A percentile compares a stretch with the other conserved stretches of the same genome.
Conservation (phyloP, 2,797 vertebrate species). For the Centropyge bicolor region DNA sequence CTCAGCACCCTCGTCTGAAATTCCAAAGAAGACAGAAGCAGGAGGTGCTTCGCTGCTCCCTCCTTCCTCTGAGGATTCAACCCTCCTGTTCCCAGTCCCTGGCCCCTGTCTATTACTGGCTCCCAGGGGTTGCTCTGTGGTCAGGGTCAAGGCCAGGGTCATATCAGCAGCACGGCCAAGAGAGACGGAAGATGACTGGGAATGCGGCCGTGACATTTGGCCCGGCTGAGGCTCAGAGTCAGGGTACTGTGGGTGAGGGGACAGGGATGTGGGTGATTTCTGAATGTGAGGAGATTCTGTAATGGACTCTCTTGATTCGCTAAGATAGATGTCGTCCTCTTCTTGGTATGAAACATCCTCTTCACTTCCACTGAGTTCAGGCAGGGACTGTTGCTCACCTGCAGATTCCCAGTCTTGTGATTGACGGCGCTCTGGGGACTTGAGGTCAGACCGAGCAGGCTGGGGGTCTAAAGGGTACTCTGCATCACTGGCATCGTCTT, state of each 20-base stretch:
- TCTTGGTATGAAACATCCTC: slow-evolving; percentile 55
- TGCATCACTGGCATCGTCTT: slow-evolving; percentile 76
- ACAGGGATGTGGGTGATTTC: slow-evolving; percentile 62
- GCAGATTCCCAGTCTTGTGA: slow-evolving; percentile 68
- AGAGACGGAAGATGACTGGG: slow-evolving; percentile 72
- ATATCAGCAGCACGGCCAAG: slow-evolving; percentile 53
- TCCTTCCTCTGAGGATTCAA: slow-evolving; percentile 92
- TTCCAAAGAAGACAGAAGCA: slow-evolving; percentile 93
- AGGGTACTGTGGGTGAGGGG: slow-evolving; percentile 69
- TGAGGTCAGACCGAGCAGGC: slow-evolving; percentile 48
- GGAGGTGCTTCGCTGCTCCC: slow-evolving; percentile 88
- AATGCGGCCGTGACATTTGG: slow-evolving; percentile 69
- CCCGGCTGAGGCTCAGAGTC: slow-evolving; percentile 50
- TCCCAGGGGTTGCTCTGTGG: slow-evolving; percentile 51
- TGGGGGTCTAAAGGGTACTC: slow-evolving; percentile 62
- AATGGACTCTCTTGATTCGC: slow-evolving; percentile 50
- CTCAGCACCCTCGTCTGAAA: slow-evolving; percentile 90
- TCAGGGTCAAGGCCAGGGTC: slow-evolving; percentile 75
- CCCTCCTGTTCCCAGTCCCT: slow-evolving; percentile 83
- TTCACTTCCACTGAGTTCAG: slow-evolving; percentile 69
- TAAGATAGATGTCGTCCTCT: slow-evolving; percentile 53
- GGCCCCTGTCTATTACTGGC: slow-evolving; percentile 60
- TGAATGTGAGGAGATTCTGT: slow-evolving; percentile 51
- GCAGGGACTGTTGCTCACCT: slow-evolving; percentile 81
- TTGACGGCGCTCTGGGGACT: slow-evolving; percentile 43